Conservation (phyloP, 2,113 vertebrate species). For the Ictalurus furcatus region DNA sequence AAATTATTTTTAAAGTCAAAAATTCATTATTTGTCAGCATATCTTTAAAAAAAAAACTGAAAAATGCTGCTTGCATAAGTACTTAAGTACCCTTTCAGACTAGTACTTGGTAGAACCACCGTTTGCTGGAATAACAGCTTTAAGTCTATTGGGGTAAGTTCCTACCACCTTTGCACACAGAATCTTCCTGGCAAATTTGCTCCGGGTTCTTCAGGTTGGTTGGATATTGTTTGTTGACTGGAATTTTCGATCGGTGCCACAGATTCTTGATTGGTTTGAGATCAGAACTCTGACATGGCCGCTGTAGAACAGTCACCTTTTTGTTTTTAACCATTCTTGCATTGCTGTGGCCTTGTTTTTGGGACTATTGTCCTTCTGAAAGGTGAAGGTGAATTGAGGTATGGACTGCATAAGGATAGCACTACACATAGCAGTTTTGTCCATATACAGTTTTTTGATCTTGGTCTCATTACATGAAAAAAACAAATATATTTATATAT, state of each 20-base stretch:
- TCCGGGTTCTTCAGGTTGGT: background rate
- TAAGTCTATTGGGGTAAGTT: background rate
- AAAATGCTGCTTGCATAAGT: background rate
- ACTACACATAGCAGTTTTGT: background rate
- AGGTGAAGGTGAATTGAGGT: background rate
- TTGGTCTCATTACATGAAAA: background rate
- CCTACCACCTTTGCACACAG: background rate
- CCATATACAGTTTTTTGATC: background rate
- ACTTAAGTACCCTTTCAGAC: background rate
- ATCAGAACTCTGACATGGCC: background rate
- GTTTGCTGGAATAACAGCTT: background rate
- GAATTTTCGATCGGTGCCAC: background rate
- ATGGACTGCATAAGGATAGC: background rate
- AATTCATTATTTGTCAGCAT: too few relatives aligned
- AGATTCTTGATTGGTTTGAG: background rate
- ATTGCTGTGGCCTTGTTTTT: background rate
- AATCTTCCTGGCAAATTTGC: background rate
- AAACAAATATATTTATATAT: background rate
- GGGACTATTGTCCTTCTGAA: background rate
- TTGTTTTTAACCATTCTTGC: background rate
- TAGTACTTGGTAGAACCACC: background rate
- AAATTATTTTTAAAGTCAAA: too few relatives aligned
- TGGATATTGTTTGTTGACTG: background rate
- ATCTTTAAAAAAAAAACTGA: too few relatives aligned
- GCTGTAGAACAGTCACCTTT: background rate